A percentile compares a stretch with the other conserved stretches of the same genome.
Evolutionary conservation across 2,888 invertebrate species (phyloP).

Genomic region (Tinea trinotella): DNA sequence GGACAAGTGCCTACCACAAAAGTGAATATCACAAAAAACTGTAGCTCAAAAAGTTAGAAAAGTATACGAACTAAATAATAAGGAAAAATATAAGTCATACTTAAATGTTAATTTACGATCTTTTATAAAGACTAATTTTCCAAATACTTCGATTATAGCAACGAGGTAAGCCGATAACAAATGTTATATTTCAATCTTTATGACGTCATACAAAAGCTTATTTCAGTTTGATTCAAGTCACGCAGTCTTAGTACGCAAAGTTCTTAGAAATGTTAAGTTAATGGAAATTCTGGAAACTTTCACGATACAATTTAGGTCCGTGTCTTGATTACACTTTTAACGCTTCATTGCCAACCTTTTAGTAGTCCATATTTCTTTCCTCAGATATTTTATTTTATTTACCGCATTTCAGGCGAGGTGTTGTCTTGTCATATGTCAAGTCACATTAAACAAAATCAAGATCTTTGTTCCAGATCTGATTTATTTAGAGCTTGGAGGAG

Average conservation of each 20-base stretch:
- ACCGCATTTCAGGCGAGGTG: no score
- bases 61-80: no score
- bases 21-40: no score
- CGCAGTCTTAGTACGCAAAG: conserved; percentile 3
- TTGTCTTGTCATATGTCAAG: no score
- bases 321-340: conserved; percentile 9
- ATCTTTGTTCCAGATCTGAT: no score
- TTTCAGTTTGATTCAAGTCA: conserved; percentile 12
- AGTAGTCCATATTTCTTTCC: neutral
- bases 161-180: neutral
- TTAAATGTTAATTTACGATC: neutral
- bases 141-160: neutral
- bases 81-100: no score
- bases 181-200: neutral
- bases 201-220: neutral
- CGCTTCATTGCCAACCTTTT: conserved; percentile 6
- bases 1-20: no score
- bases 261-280: conserved; percentile 14
- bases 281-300: conserved; percentile 11
- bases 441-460: no score
- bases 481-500: no score
- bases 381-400: no score
- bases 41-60: no score
- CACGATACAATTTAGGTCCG: conserved; percentile 1
- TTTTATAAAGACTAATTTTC: neutral